Base-by-base conservation (phyloP, 2,113 vertebrate genomes). In the Eptatretus burgeri region DNA sequence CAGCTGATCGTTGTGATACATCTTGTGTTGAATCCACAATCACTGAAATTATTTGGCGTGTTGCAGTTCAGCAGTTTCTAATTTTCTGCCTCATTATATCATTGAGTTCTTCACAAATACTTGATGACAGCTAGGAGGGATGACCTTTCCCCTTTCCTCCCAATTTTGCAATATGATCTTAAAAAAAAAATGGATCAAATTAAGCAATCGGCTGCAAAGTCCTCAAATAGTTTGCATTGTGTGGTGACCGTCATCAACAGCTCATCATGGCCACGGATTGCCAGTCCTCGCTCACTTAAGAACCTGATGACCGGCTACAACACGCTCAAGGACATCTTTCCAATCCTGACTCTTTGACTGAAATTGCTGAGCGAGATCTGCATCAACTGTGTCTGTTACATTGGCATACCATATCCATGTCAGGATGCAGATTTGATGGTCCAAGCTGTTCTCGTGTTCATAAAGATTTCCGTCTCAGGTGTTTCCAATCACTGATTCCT, bases 281-380 rank as follows among this genome's bases (percentile, higher is more conserved):
- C 65, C 14, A 66, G 62, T 13, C 64, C 51, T 16, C n/a, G 12
- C 13, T 41, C 62, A 50, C 63, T 66, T 16, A 68, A 16, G 18
- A 66, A 68, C 17, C 66, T 64, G 18, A 66, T 66, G 13, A 63
- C 65, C 65, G 20, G 63, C 63, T 41, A 66, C 63, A 63, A 66
- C 13, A 10, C 56, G n/a, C 14, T 51, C 7, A 41, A 41, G 50
- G 3, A 62, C 65, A 17, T 64, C 50, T 51, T 17, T 64, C 53
- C 53, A 66, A 52, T 63, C 41, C 27, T 66, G 51, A 14, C 13
- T 13, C 64, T 51, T 53, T 51, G n/a, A n/a, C n/a, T n/a, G 49
- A 50, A 50, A 62, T 11, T 64, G 41, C 9, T 27, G n/a, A 20
- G 51, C n/a, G 49, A 17, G n/a, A 5, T 14, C 27, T 16, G 11